A percentile compares a stretch with the other conserved stretches of the same genome.
Evolutionary conservation across 2,113 vertebrate species (phyloP).

Genomic region (Sinocyclocheilus anshuiensis): DNA sequence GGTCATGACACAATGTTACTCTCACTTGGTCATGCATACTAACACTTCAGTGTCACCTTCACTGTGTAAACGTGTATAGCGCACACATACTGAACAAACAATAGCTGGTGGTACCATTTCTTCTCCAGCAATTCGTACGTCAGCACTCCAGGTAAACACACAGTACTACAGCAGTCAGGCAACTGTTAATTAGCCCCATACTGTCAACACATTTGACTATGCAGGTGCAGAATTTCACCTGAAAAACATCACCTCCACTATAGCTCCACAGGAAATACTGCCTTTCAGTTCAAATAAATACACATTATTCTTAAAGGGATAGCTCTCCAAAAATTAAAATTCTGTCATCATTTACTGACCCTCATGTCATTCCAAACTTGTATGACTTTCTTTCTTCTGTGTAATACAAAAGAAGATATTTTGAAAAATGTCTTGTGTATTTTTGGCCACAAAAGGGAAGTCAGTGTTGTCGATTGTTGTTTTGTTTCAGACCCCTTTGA

Average conservation of each 20-base stretch:
- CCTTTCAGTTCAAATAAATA: background rate
- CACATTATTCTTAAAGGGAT: background rate
- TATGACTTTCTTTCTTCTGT: too few species aligned
- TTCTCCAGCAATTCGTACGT: background rate
- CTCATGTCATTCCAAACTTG: too few species aligned
- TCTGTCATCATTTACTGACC: background rate
- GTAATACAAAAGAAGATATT: background rate
- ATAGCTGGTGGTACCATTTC: background rate
- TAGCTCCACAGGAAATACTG: slow-evolving; percentile 4
- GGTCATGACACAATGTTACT: background rate
- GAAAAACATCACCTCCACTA: background rate
- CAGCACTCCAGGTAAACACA: slow-evolving; percentile 27
- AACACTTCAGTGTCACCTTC: background rate
- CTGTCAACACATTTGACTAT: slow-evolving; percentile 20
- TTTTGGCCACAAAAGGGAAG: background rate
- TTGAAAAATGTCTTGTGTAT: background rate
- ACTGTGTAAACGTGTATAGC: background rate
- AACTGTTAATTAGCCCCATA: slow-evolving; percentile 38
- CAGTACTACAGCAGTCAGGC: slow-evolving; percentile 20
- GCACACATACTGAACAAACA: background rate
- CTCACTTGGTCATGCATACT: background rate
- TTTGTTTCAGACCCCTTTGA: background rate
- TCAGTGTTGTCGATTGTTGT: background rate
- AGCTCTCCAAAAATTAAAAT: background rate
- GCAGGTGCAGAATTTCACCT: slow-evolving; percentile 9